A percentile compares a stretch with the other conserved stretches of the same genome.
Evolutionary conservation across 53 echinoderm and acorn worm genomes (phyloP).

Genomic region (Crossaster papposus): DNA sequence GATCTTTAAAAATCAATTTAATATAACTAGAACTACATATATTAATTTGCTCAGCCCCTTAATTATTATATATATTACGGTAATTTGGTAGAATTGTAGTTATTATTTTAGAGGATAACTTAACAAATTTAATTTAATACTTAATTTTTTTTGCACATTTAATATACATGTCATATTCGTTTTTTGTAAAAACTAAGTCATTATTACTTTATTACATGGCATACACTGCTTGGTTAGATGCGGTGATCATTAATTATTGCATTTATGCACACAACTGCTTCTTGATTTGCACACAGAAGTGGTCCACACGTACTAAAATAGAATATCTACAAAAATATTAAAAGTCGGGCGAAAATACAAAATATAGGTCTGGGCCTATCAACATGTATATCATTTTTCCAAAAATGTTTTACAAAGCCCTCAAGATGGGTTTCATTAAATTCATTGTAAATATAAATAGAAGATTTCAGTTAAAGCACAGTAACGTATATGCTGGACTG

Average conservation of each 20-base stretch:
- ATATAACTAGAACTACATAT: too few species aligned
- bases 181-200: not conserved
- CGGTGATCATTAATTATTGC: not conserved
- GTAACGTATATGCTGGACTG: too few species aligned
- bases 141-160: not conserved
- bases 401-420: not conserved
- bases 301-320: not conserved
- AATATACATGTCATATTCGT: not conserved
- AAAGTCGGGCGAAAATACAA: not conserved
- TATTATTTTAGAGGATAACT: not conserved
- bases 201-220: conserved; percentile 1
- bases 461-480: not conserved
- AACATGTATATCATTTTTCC: not conserved
- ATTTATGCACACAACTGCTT: not conserved
- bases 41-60: too few species aligned
- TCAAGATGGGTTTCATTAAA: not conserved
- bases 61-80: too few species aligned
- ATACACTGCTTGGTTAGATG: not conserved
- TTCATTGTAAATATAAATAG: not conserved
- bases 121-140: not conserved
- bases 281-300: conserved; percentile 5
- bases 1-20: too few species aligned
- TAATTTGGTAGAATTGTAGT: too few species aligned
- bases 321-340: not conserved
- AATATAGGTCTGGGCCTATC: not conserved